Conservation (phyloP, 53 echinoderm and acorn worm species). For the Holothuria scabra region DNA sequence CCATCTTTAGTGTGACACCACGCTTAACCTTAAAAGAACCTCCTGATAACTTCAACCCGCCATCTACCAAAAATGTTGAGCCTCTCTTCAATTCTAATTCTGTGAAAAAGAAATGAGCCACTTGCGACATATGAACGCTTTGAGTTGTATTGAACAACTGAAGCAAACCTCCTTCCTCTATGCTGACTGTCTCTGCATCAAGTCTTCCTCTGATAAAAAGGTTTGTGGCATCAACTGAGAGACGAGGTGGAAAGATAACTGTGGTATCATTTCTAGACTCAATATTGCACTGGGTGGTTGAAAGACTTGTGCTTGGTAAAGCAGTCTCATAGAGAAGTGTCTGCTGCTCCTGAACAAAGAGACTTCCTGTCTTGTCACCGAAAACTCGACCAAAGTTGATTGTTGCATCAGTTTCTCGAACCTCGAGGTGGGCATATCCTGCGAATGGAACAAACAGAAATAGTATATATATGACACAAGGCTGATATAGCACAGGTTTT, state of each 20-base stretch:
- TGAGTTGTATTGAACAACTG: constrained; percentile 51
- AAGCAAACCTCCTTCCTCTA: constrained; percentile 71
- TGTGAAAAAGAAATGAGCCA: constrained; percentile 71
- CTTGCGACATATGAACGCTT: constrained; percentile 46
- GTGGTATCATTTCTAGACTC: constrained; percentile 56
- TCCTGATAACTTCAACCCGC: constrained; percentile 64
- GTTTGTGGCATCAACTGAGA: constrained; percentile 73
- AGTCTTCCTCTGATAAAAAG: constrained; percentile 64
- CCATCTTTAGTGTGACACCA: constrained; percentile 62
- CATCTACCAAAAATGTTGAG: constrained; percentile 52
- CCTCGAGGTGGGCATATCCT: constrained; percentile 56
- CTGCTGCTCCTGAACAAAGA: constrained; percentile 61
- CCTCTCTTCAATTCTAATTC: constrained; percentile 66
- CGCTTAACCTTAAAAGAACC: constrained; percentile 81
- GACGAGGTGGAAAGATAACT: constrained; percentile 66
- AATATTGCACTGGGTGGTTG: constrained; percentile 67
- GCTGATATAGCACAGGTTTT: too few species aligned
- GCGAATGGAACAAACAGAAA: background rate
- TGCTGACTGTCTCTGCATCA: constrained; percentile 59
- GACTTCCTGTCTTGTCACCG: constrained; percentile 78
- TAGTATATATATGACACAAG: too few species aligned
- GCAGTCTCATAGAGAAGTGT: constrained; percentile 56
- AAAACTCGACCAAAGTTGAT: constrained; percentile 53
- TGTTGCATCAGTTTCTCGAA: constrained; percentile 44
- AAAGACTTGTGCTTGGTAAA: constrained; percentile 51